A percentile compares a stretch with the other conserved stretches of the same genome.
phyloP scores from a whole-genome alignment of 1,140 invertebrate species.

The Drosophila bipectinata region DNA sequence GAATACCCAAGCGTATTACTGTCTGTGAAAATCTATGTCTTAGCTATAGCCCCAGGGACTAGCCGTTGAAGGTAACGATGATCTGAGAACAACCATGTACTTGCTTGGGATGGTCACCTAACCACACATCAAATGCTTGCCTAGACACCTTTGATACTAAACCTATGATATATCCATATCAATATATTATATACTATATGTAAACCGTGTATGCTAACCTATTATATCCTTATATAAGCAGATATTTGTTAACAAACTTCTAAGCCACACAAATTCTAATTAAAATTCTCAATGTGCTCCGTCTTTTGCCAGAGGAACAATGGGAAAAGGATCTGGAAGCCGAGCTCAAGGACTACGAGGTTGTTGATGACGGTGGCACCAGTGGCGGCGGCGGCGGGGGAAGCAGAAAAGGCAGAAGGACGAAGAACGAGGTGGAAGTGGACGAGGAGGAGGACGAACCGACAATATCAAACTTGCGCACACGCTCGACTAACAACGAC shows the following conservation, averaged over 20 bases:
- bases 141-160: conserved; percentile 50
- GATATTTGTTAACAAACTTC: conserved; percentile 21
- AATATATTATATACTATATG: conserved; percentile 31
- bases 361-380: conserved; percentile 87
- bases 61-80: conserved; percentile 43
- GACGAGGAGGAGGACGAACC: conserved; percentile 69
- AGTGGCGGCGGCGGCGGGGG: conserved; percentile 22
- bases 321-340: conserved; percentile 97
- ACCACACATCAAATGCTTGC: conserved; percentile 59
- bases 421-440: conserved; percentile 41
- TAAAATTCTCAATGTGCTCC: conserved; percentile 16
- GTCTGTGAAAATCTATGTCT: conserved; percentile 80
- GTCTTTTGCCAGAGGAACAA: conserved; percentile 89
- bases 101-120: conserved; percentile 62
- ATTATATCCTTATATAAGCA: conserved; percentile 26
- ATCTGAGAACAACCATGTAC: conserved; percentile 58
- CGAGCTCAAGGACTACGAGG: conserved; percentile 96
- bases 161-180: conserved; percentile 27
- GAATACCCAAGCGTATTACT: conserved; percentile 80
- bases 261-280: conserved; percentile 73
- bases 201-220: conserved; percentile 59
- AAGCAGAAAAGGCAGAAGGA: conserved; percentile 33
- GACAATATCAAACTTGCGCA: conserved; percentile 83
- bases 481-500: conserved; percentile 82
- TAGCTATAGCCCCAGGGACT: conserved; percentile 67